Base-by-base conservation (phyloP, 2,797 vertebrate genomes). In the Myoxocephalus aenaeus region DNA sequence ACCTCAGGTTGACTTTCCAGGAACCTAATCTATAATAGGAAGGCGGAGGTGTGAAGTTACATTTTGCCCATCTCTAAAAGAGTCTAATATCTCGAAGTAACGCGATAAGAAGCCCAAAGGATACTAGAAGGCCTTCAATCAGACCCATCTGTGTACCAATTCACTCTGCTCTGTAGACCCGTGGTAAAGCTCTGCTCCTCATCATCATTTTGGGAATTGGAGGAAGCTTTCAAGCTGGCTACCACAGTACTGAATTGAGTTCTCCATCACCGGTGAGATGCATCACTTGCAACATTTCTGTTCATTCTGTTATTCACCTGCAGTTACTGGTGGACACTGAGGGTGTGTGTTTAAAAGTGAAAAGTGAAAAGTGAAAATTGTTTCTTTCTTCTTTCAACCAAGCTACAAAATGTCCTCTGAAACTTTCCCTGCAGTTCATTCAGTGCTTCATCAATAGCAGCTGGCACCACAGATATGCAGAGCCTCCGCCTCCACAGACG, bases 211-310 rank as follows among this genome's bases (percentile, higher is more conserved):
- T 97, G 90, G 97, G 96, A 25, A 64, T 96, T 48, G 96, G 95
- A 75, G 97, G 96, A 87, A 65, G 79, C 44, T 96, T 96, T 89
- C 97, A 97, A 13, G 50, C 8, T 61, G 97, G 97, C 65, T 93
- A 95, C 79, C 95, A 97, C 58, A 0, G 89, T 5, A 95, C 96
- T 14, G 90, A 89, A 64, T 89, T 96, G 84, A 97, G 96, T 81
- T 96, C 97, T 70, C 96, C 96, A 4, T 95, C 96, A 64, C 94
- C 93, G 63, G 96, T 97, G 90, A 95, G 87, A 69, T 3, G 13
- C 53, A 10, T 18, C 13, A 6, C 8, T 25, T 57, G 11, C 18
- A 20, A 61, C 18, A 44, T 51, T 63, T 40, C 42, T 27, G 34
- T 17, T 65, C 14, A 34, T 14, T 11, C 3, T 25, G 13, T 9